These are phyloP conservation scores for Unio pictorum DNA, from an alignment of 2,888 invertebrate genomes.

Conservation along the genomic window DNA sequence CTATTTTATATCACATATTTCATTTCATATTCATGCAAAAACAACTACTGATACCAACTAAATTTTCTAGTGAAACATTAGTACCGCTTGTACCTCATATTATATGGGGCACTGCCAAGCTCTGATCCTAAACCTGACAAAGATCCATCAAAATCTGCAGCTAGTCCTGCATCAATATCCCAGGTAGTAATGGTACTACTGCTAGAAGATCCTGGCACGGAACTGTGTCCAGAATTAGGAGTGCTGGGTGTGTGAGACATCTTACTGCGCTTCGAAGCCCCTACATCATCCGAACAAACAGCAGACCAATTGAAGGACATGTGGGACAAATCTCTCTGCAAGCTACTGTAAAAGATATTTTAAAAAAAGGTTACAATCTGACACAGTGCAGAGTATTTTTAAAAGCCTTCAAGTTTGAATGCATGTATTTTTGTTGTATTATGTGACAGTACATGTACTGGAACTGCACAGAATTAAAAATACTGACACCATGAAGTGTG, in stretches of 20 bases:
- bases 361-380: too few species aligned
- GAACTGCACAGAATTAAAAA: too few species aligned
- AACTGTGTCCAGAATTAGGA: slow-evolving; percentile 6
- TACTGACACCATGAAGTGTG: too few species aligned
- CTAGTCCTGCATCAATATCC: slow-evolving; percentile 79
- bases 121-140: slow-evolving; percentile 81
- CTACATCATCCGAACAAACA: neutral
- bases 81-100: slow-evolving; percentile 76
- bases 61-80: neutral
- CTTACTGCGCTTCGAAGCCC: slow-evolving; percentile 47
- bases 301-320: slow-evolving; percentile 47
- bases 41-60: neutral
- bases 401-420: too few species aligned
- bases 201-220: slow-evolving; percentile 10
- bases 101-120: slow-evolving; percentile 78
- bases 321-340: slow-evolving; percentile 2
- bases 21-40: neutral
- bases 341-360: too few species aligned
- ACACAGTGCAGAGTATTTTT: too few species aligned
- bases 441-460: too few species aligned
- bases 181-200: slow-evolving; percentile 42
- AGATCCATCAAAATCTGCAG: slow-evolving; percentile 83
- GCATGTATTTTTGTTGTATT: too few species aligned
- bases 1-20: neutral
- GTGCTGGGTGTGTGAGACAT: slow-evolving; percentile 41